Percentiles rank a stretch among this genome's conserved stretches.
Evolutionary conservation across 2,888 invertebrate species (phyloP).

Genomic region (Orthosia gracilis): DNA sequence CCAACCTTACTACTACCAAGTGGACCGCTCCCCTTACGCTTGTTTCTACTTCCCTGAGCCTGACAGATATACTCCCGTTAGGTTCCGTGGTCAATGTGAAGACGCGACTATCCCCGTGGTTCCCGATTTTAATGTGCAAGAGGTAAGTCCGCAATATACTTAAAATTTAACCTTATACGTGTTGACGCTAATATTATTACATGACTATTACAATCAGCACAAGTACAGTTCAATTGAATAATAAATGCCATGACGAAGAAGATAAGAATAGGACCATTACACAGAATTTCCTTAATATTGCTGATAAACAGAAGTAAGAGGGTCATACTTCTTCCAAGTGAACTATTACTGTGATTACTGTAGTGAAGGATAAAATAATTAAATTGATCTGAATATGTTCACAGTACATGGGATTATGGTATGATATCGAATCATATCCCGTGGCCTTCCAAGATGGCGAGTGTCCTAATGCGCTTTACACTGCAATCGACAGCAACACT

Average conservation of each 20-base stretch:
- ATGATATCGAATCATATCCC: slow-evolving; percentile 76
- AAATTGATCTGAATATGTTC: neutral
- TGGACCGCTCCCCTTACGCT: slow-evolving; percentile 67
- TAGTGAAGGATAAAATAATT: neutral
- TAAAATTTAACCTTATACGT: too few species aligned
- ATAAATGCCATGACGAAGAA: neutral
- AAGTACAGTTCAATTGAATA: too few species aligned
- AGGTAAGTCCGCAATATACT: slow-evolving; percentile 50
- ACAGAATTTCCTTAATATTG: neutral
- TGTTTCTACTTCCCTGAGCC: slow-evolving; percentile 66
- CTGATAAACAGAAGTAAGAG: too few species aligned
- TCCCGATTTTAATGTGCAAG: slow-evolving; percentile 45
- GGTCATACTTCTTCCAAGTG: neutral
- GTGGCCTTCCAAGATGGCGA: slow-evolving; percentile 73
- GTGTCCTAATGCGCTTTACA: slow-evolving; percentile 75
- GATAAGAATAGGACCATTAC: neutral
- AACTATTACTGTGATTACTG: neutral
- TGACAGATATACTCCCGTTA: slow-evolving; percentile 37
- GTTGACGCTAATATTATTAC: too few species aligned
- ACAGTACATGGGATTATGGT: slow-evolving; percentile 76
- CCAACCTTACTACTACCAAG: slow-evolving; percentile 70
- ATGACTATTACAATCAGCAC: too few species aligned
- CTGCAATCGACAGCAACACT: slow-evolving; percentile 47
- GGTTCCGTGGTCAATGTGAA: slow-evolving; percentile 60
- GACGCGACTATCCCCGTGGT: slow-evolving; percentile 52